phyloP scores from a whole-genome alignment of 30 jellyfish, hydroid and myxozoan genomes.

The Calvadosia cruxmelitensis region DNA sequence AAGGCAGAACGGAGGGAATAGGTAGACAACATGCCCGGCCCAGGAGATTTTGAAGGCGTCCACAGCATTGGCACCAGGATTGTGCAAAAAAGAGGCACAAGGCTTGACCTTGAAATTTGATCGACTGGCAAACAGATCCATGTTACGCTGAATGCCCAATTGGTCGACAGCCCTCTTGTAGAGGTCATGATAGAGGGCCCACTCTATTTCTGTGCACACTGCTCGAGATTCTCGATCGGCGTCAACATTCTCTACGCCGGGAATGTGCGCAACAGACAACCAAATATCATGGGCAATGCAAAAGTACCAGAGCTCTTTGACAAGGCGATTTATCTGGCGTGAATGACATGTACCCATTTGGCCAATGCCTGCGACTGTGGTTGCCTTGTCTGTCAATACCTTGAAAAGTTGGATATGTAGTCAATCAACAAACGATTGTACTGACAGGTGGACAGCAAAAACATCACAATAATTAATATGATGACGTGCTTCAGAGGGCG shows the following conservation, averaged over 20 bases:
- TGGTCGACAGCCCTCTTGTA: constrained; percentile 7
- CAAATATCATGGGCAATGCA: constrained; percentile 16
- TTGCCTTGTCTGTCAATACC: constrained; percentile 32
- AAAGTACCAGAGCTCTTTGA: constrained; percentile 11
- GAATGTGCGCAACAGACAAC: constrained; percentile 33
- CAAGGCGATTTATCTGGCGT: background rate
- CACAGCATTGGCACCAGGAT: constrained; percentile 16
- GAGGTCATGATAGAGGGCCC: constrained; percentile 13
- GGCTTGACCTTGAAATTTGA: constrained; percentile 6
- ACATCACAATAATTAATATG: constrained; percentile 25
- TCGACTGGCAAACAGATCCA: constrained; percentile 31
- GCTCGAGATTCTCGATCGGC: constrained; percentile 27
- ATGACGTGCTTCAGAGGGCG: constrained; percentile 7
- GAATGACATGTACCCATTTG: constrained; percentile 32
- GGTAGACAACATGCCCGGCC: constrained; percentile 10
- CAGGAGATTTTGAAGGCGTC: constrained; percentile 26
- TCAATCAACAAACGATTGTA: background rate
- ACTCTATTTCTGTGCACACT: constrained; percentile 16
- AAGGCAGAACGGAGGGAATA: constrained; percentile 27
- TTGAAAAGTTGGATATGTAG: constrained; percentile 15
- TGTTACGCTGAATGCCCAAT: constrained; percentile 4
- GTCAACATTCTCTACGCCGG: constrained; percentile 22
- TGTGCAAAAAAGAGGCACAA: constrained; percentile 19
- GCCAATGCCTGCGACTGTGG: constrained; percentile 28
- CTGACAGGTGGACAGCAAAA: constrained; percentile 11